A percentile compares a stretch with the other conserved stretches of the same genome.
These are phyloP conservation scores for Hylaea fasciaria DNA, from an alignment of 2,888 invertebrate species.

Conservation along the genomic window DNA sequence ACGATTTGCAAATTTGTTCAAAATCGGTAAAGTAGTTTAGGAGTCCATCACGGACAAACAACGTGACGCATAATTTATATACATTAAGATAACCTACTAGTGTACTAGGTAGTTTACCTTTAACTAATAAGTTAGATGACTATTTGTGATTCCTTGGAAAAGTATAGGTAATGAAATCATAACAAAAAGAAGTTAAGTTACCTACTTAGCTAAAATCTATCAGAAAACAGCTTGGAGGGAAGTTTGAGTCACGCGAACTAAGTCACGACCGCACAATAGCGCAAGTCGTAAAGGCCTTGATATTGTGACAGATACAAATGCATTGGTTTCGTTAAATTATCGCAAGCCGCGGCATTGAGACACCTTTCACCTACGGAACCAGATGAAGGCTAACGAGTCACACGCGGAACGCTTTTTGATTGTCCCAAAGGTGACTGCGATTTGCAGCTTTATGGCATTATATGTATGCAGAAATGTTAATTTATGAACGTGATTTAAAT, in stretches of 20 bases:
- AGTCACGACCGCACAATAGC: slow-evolving; percentile 24
- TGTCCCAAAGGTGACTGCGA: not conserved
- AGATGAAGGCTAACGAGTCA: slow-evolving; percentile 32
- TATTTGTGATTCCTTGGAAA: no score
- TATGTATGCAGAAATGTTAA: not conserved
- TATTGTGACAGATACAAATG: slow-evolving; percentile 40
- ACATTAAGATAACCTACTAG: no score
- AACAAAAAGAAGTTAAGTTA: no score
- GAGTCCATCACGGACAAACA: no score
- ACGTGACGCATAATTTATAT: no score
- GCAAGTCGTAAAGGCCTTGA: slow-evolving; percentile 33
- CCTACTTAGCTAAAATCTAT: no score
- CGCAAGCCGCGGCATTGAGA: slow-evolving; percentile 28
- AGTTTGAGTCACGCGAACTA: slow-evolving; percentile 2
- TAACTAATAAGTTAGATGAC: no score
- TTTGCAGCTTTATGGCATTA: slow-evolving; percentile 2
- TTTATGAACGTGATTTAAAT: no score
- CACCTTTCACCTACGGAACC: slow-evolving; percentile 38
- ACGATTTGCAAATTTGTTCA: no score
- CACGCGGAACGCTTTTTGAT: slow-evolving; percentile 32
- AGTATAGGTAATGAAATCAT: no score
- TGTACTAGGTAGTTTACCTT: no score
- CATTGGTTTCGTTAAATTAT: slow-evolving; percentile 36
- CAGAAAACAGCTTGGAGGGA: not conserved
- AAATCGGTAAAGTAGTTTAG: no score